Percentiles rank a stretch among this genome's conserved stretches.
phyloP scores from a whole-genome alignment of 2,888 invertebrate genomes.

The Ochropleura plecta region DNA sequence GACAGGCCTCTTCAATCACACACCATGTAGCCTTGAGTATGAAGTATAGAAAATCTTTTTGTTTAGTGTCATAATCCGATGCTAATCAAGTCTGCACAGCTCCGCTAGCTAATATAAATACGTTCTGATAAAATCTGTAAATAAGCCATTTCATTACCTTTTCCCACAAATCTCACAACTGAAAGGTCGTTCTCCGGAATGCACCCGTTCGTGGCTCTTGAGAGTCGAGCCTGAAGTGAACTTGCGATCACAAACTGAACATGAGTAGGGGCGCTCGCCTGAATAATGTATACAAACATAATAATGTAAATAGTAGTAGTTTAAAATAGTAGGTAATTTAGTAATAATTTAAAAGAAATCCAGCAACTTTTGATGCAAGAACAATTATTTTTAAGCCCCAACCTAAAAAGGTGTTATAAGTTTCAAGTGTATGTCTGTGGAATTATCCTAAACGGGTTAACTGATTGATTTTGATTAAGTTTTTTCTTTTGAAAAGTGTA shows the following conservation, averaged over 20 bases:
- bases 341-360: no score
- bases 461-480: no score
- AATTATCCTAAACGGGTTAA: no score
- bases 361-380: no score
- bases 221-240: constrained; percentile 90
- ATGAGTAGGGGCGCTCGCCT: constrained; percentile 79
- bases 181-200: constrained; percentile 91
- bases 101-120: background rate
- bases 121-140: background rate
- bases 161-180: constrained; percentile 89
- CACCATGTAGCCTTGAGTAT: background rate
- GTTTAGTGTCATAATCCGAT: background rate
- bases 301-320: background rate
- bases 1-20: no score
- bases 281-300: constrained; percentile 1
- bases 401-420: no score
- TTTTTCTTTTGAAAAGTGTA: no score
- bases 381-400: no score
- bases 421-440: no score
- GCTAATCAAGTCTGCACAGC: background rate
- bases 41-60: background rate
- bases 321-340: no score
- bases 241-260: constrained; percentile 78
- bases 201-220: constrained; percentile 89
- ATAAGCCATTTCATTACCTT: constrained; percentile 66